Evolutionary conservation across 2,113 vertebrate species (phyloP).

Genomic region (Nothocercus nigrocapillus): DNA sequence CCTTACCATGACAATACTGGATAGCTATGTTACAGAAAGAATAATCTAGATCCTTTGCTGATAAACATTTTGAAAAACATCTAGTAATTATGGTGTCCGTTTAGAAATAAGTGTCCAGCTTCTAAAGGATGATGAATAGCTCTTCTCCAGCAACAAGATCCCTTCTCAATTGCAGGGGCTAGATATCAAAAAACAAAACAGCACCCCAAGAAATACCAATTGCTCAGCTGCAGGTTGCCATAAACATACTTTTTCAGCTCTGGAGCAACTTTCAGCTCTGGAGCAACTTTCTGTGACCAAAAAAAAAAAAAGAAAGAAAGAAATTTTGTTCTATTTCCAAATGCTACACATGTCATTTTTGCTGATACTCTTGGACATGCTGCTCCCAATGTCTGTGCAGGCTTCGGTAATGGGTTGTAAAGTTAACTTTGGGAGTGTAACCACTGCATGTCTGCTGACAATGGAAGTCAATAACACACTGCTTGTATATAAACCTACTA

Average conservation of each 20-base stretch:
- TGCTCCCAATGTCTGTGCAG: not conserved
- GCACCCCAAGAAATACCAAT: not conserved
- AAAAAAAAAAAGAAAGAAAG: not conserved
- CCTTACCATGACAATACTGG: not conserved
- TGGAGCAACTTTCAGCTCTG: not conserved
- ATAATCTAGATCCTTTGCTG: not conserved
- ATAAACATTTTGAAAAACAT: not conserved
- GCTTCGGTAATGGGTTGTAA: not conserved
- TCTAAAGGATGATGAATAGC: not conserved
- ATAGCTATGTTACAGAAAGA: not conserved
- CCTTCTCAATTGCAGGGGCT: not conserved
- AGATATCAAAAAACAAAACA: not conserved
- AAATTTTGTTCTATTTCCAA: not conserved
- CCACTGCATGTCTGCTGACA: slow-evolving; percentile 37
- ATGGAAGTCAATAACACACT: not conserved
- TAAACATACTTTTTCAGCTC: not conserved
- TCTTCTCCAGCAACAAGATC: not conserved
- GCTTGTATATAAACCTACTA: not conserved
- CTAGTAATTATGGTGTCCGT: not conserved
- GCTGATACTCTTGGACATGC: not conserved
- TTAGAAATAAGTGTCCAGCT: not conserved
- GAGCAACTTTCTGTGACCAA: not conserved
- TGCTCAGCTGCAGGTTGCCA: not conserved
- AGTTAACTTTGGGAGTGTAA: slow-evolving; percentile 24
- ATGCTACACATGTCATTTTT: not conserved